These are phyloP conservation scores for Crypturellus undulatus DNA, from an alignment of 2,113 vertebrate genomes.

Conservation along the genomic window DNA sequence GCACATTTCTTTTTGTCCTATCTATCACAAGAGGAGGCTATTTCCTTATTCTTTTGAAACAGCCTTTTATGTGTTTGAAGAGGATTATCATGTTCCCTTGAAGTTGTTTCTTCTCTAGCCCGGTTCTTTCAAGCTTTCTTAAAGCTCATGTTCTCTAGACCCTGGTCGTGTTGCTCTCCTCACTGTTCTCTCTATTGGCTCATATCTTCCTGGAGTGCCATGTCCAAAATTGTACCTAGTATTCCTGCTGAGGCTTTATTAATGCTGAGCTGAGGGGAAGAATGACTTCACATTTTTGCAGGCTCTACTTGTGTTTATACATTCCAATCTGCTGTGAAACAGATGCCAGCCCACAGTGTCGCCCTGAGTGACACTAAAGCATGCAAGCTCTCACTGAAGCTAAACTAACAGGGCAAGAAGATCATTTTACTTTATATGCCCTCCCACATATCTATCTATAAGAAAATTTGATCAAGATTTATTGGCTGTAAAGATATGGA, in stretches of 20 bases:
- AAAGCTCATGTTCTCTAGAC: background rate
- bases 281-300: background rate
- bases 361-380: background rate
- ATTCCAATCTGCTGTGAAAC: constrained; percentile 27
- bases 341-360: constrained; percentile 25
- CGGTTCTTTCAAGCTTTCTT: constrained; percentile 31
- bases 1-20: constrained; percentile 33
- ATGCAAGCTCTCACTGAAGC: background rate
- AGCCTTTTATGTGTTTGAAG: constrained; percentile 44
- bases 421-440: background rate
- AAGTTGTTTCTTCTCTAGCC: constrained; percentile 20
- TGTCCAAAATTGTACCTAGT: background rate
- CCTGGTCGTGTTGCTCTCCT: constrained; percentile 25
- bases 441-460: background rate
- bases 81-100: constrained; percentile 46
- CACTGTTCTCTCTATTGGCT: background rate
- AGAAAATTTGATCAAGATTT: background rate
- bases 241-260: background rate
- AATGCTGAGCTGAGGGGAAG: background rate
- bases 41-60: constrained; percentile 53
- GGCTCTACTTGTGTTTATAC: background rate
- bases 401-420: background rate
- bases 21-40: constrained; percentile 37
- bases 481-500: background rate
- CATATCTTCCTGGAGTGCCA: background rate